These are phyloP conservation scores for Hoplodrina ambigua DNA, from an alignment of 2,888 invertebrate species.

Conservation along the genomic window DNA sequence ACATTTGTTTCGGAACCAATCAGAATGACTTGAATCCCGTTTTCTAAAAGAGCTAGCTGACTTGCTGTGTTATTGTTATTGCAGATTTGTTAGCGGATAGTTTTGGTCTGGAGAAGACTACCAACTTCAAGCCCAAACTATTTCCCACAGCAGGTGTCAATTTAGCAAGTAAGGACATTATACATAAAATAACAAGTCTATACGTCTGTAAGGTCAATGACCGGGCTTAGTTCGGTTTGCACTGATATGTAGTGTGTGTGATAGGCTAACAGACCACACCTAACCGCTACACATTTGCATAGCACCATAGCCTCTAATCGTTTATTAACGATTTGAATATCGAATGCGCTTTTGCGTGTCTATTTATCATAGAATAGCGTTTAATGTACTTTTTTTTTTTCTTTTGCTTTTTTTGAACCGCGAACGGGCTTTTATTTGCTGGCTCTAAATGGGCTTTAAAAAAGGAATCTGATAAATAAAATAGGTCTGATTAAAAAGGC, in stretches of 20 bases:
- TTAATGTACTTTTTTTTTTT: slow-evolving; percentile 24
- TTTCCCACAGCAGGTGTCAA: slow-evolving; percentile 73
- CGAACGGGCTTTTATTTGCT: slow-evolving; percentile 28
- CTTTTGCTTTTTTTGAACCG: slow-evolving; percentile 29
- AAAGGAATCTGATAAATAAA: background rate
- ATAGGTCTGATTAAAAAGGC: slow-evolving; percentile 18
- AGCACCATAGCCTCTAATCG: slow-evolving; percentile 57
- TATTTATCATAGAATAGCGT: slow-evolving; percentile 34
- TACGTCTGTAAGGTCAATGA: slow-evolving; percentile 51
- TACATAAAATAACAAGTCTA: slow-evolving; percentile 61
- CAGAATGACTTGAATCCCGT: slow-evolving; percentile 16
- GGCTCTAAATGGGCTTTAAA: slow-evolving; percentile 15
- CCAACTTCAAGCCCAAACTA: slow-evolving; percentile 80
- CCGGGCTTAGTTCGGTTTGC: slow-evolving; percentile 66
- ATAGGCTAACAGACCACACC: slow-evolving; percentile 68
- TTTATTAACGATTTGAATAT: slow-evolving; percentile 28
- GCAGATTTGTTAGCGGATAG: slow-evolving; percentile 87
- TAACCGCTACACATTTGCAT: slow-evolving; percentile 72
- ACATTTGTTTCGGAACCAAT: slow-evolving; percentile 5
- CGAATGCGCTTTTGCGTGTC: slow-evolving; percentile 45
- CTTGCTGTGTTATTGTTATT: slow-evolving; percentile 77
- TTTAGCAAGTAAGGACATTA: slow-evolving; percentile 80
- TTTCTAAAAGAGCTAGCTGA: slow-evolving; percentile 61
- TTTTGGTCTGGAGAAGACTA: slow-evolving; percentile 84
- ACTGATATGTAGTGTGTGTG: slow-evolving; percentile 63